These are phyloP conservation scores for Arenaria interpres DNA, from an alignment of 2,113 vertebrate species.

Conservation along the genomic window DNA sequence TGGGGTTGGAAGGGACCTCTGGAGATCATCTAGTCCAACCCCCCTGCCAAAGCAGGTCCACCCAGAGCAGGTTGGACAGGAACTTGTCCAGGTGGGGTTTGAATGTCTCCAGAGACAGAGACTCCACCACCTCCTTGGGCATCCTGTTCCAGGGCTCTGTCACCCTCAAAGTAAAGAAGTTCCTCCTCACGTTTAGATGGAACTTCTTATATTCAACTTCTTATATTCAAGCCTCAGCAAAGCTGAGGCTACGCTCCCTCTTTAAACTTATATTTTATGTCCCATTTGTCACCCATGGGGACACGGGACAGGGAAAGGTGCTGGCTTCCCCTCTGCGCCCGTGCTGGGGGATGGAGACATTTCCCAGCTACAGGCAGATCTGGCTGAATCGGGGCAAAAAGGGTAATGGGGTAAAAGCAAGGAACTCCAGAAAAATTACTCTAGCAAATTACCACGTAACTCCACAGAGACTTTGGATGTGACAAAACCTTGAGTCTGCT, in stretches of 20 bases:
- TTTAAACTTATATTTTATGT: neutral
- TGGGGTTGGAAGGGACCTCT: too few relatives aligned
- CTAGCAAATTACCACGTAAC: neutral
- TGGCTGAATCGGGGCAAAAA: neutral
- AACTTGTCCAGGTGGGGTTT: too few relatives aligned
- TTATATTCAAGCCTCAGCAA: neutral
- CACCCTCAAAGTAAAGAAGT: too few relatives aligned
- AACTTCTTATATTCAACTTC: too few relatives aligned
- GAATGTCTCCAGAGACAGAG: too few relatives aligned
- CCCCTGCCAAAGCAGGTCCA: too few relatives aligned
- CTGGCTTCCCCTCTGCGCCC: rapidly evolving
- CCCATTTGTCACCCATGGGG: neutral
- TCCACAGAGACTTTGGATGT: neutral
- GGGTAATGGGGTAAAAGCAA: neutral
- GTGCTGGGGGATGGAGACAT: rapidly evolving
- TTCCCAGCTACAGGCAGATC: neutral
- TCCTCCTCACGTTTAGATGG: too few relatives aligned
- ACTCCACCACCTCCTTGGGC: too few relatives aligned
- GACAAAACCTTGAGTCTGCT: neutral
- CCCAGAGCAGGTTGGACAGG: too few relatives aligned
- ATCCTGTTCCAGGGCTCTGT: too few relatives aligned
- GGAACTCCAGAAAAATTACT: neutral
- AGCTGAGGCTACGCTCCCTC: rapidly evolving
- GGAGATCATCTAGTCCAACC: too few relatives aligned
- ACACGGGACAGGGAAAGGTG: neutral